phyloP scores from a whole-genome alignment of 2,888 invertebrate species.

The Disparrhopalites patrizii region DNA sequence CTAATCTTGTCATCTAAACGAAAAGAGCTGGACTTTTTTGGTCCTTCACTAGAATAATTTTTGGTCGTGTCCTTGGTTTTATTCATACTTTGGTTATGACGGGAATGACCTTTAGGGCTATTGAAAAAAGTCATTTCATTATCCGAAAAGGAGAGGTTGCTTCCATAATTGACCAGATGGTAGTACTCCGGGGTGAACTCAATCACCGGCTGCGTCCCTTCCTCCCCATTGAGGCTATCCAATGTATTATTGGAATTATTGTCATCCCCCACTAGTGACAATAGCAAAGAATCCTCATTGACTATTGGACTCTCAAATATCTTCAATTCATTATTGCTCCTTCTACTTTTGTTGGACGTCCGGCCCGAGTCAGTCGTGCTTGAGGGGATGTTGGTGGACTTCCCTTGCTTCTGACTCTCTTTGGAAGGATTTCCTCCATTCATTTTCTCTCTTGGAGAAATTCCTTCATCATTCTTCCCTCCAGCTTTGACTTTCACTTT shows the following conservation, averaged over 20 bases:
- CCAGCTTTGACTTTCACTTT: slow-evolving; percentile 31
- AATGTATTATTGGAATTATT: neutral
- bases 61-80: neutral
- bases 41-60: neutral
- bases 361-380: neutral
- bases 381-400: neutral
- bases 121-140: slow-evolving; percentile 37
- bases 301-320: slow-evolving; percentile 13
- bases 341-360: neutral
- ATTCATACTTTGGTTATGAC: slow-evolving; percentile 2
- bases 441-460: neutral
- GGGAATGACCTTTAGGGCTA: slow-evolving; percentile 14
- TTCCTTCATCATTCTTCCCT: neutral
- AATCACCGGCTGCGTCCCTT: slow-evolving; percentile 43
- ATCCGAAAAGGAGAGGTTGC: slow-evolving; percentile 45
- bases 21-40: slow-evolving; percentile 15
- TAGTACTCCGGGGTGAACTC: slow-evolving; percentile 48
- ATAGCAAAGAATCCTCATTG: slow-evolving; percentile 13
- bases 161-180: slow-evolving; percentile 47
- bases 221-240: neutral
- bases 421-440: neutral
- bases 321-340: slow-evolving; percentile 13
- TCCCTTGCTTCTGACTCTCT: too few relatives aligned
- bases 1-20: slow-evolving; percentile 46
- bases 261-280: neutral